phyloP scores from a whole-genome alignment of 2,797 vertebrate genomes.

The Thamnophis elegans region DNA sequence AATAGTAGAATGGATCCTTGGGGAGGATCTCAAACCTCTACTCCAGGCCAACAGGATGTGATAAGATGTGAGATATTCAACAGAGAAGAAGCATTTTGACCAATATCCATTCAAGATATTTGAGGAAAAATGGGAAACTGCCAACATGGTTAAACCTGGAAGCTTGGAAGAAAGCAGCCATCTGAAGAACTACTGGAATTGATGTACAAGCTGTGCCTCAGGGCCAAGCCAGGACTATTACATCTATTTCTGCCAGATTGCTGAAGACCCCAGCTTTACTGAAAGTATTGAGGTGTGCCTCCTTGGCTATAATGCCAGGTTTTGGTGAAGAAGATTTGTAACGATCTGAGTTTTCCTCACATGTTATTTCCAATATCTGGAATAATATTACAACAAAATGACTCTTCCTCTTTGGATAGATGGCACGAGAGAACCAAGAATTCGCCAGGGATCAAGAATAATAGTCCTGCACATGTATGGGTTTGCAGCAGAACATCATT shows the following conservation, averaged over 20 bases:
- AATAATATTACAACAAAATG: neutral
- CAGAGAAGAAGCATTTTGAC: conserved; percentile 52
- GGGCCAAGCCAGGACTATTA: conserved; percentile 2
- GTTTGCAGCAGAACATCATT: neutral
- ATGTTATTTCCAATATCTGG: conserved; percentile 21
- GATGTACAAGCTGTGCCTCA: neutral
- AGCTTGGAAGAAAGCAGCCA: neutral
- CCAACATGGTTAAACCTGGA: neutral
- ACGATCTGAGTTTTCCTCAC: conserved; percentile 38
- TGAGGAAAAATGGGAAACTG: conserved; percentile 19
- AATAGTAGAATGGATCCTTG: conserved; percentile 35
- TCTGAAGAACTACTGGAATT: conserved; percentile 5
- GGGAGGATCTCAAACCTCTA: conserved; percentile 30
- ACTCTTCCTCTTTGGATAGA: neutral
- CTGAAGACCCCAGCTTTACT: neutral
- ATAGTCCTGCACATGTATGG: conserved; percentile 35
- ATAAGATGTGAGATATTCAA: conserved; percentile 26
- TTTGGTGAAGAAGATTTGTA: conserved; percentile 29
- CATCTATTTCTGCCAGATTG: conserved; percentile 27
- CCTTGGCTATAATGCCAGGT: conserved; percentile 1
- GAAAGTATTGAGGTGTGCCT: conserved; percentile 33
- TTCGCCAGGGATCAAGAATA: neutral
- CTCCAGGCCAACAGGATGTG: conserved; percentile 51
- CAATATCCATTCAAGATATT: conserved; percentile 58
- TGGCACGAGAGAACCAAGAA: conserved; percentile 15